Base-by-base conservation (phyloP, 2,888 invertebrate species). In the Idaea straminata region DNA sequence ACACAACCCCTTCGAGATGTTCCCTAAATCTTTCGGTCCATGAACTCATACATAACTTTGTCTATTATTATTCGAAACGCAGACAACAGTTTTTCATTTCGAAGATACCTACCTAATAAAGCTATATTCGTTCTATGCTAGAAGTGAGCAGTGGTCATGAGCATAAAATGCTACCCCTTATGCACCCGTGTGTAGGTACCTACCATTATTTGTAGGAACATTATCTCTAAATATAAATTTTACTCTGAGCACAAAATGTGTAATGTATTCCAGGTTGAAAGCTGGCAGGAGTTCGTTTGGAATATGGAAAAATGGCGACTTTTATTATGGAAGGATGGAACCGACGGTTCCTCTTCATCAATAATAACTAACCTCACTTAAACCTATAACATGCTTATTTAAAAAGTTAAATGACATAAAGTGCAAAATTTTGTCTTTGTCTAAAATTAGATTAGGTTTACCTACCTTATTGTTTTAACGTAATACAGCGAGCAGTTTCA, bases 171-270 rank as follows among this genome's bases (percentile, higher is more conserved):
- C 25, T 25, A 25, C 25, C 25, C 25, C 25, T 25, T 66, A 66
- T 64, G 63, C 47, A 64, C 57, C 63, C 38, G 36, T 7, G 61
- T 62, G 57, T n/a, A n/a, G n/a, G n/a, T 60, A 47, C 25, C 15
- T 38, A n/a, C 61, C 34, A 38, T 38, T 16, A 59, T 59, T 59
- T 59, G 34, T 59, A 25, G 59, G 59, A 34, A 15, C 59, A 34
- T 59, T 59, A 16, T 59, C 59, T 59, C 1, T 16, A 25, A 10
- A 34, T 59, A 59, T 34, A 59, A 16, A 59, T 59, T 59, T 34
- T 25, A 59, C 34, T 59, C 34, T 34, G 34, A 59, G 16, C 59
- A 15, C n/a, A 59, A 59, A 59, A 59, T 59, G 34, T 59, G 16
- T 59, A 59, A 59, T 59, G 59, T 59, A 59, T 59, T 16, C 34